phyloP scores from a whole-genome alignment of 2,888 invertebrate species.

The Nasonovia ribisnigri region DNA sequence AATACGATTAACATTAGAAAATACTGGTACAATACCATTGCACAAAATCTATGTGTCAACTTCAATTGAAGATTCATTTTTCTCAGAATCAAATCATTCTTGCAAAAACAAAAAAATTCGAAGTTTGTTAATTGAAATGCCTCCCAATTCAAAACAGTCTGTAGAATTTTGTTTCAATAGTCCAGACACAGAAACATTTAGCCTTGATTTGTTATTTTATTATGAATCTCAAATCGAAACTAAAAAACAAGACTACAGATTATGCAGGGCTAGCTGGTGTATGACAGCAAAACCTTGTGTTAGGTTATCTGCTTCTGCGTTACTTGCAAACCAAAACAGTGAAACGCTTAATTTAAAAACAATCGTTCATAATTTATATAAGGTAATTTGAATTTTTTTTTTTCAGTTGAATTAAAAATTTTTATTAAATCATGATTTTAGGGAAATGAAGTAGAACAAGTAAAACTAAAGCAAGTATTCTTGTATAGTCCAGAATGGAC shows the following conservation, averaged over 20 bases:
- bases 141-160: constrained; percentile 50
- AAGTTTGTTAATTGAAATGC: constrained; percentile 40
- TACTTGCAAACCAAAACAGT: constrained; percentile 52
- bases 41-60: constrained; percentile 59
- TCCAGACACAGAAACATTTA: constrained; percentile 54
- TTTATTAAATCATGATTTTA: constrained; percentile 34
- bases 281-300: constrained; percentile 62
- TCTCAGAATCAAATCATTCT: constrained; percentile 48
- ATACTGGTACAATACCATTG: constrained; percentile 41
- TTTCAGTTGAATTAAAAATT: not conserved
- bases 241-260: constrained; percentile 56
- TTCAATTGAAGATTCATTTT: constrained; percentile 59
- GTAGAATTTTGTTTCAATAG: constrained; percentile 61
- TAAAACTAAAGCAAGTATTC: constrained; percentile 52
- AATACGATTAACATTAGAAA: constrained; percentile 59
- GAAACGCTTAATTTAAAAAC: constrained; percentile 61
- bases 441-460: constrained; percentile 58
- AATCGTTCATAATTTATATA: constrained; percentile 56
- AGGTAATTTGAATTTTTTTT: constrained; percentile 30
- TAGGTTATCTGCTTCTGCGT: constrained; percentile 53
- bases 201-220: constrained; percentile 58
- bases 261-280: constrained; percentile 58
- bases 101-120: constrained; percentile 57
- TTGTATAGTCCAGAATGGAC: constrained; percentile 56
- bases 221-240: constrained; percentile 60